Percentiles rank a stretch among this genome's conserved stretches.
phyloP scores from a whole-genome alignment of 2,888 invertebrate species.

The Netelia virgata region DNA sequence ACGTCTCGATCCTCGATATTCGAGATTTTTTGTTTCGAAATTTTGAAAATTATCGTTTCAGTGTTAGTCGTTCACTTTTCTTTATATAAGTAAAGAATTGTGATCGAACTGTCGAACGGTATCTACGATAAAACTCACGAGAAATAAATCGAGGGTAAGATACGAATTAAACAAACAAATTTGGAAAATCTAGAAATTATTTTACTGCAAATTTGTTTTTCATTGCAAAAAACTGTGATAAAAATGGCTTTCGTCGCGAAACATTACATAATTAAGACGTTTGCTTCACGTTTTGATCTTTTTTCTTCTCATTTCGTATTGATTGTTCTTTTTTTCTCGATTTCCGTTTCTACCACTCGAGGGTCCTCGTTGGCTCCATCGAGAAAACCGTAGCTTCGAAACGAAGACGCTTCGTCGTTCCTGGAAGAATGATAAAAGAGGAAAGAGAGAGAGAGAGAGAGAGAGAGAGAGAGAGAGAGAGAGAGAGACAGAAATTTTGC shows the following conservation, averaged over 20 bases:
- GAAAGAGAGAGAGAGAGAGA: neutral
- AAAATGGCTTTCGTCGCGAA: neutral
- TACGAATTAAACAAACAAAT: neutral
- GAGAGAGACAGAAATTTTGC: slow-evolving; percentile 27
- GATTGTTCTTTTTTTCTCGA: neutral
- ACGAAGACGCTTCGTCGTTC: slow-evolving; percentile 4
- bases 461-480: neutral
- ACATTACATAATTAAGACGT: neutral
- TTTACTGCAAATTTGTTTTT: too few relatives aligned
- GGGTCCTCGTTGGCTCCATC: neutral
- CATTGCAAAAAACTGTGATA: too few relatives aligned
- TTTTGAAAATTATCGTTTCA: neutral
- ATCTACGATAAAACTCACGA: neutral
- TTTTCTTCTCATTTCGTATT: neutral
- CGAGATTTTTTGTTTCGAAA: neutral
- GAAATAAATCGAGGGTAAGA: neutral
- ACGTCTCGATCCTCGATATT: neutral
- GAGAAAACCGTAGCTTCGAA: slow-evolving; percentile 5
- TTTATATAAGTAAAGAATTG: neutral
- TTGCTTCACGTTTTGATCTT: slow-evolving; percentile 1
- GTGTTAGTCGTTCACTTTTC: neutral
- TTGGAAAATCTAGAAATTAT: too few relatives aligned
- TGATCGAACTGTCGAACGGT: neutral
- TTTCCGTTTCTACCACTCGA: neutral
- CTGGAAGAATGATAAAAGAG: neutral